phyloP scores from a whole-genome alignment of 2,113 vertebrate genomes.

The Poeciliopsis occidentalis region DNA sequence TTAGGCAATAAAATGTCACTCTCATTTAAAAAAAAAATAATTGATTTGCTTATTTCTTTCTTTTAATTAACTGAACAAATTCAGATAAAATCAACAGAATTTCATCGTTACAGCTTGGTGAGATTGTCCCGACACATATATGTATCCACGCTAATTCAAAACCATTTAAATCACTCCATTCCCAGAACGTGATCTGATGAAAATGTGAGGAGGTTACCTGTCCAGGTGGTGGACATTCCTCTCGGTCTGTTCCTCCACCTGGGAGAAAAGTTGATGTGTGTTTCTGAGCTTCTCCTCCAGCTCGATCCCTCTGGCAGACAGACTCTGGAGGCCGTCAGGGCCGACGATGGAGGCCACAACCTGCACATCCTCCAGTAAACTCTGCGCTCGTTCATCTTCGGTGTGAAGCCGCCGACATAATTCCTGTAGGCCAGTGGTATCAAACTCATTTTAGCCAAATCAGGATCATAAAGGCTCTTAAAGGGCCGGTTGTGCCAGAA shows the following conservation, averaged over 20 bases:
- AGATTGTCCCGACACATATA: too few species aligned
- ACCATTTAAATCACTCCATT: background rate
- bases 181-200: background rate
- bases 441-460: too few species aligned
- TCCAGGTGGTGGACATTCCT: conserved; percentile 77
- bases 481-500: too few species aligned
- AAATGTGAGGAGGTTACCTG: conserved; percentile 71
- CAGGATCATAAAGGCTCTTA: too few species aligned
- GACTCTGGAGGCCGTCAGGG: conserved; percentile 75
- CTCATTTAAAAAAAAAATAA: too few species aligned
- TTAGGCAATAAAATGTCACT: too few species aligned
- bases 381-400: conserved; percentile 79
- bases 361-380: conserved; percentile 80
- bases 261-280: conserved; percentile 82
- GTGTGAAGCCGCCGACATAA: conserved; percentile 79
- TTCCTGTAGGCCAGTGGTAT: conserved; percentile 32
- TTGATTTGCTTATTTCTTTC: too few species aligned
- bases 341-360: conserved; percentile 67
- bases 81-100: background rate
- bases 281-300: conserved; percentile 74
- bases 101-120: background rate
- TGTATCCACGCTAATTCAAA: background rate
- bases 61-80: background rate
- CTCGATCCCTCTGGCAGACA: conserved; percentile 68
- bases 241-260: conserved; percentile 81